A percentile compares a stretch with the other conserved stretches of the same genome.
These are phyloP conservation scores for Zoanthus solanderi DNA, from an alignment of 92 coral and sea anemone genomes.

Conservation along the genomic window DNA sequence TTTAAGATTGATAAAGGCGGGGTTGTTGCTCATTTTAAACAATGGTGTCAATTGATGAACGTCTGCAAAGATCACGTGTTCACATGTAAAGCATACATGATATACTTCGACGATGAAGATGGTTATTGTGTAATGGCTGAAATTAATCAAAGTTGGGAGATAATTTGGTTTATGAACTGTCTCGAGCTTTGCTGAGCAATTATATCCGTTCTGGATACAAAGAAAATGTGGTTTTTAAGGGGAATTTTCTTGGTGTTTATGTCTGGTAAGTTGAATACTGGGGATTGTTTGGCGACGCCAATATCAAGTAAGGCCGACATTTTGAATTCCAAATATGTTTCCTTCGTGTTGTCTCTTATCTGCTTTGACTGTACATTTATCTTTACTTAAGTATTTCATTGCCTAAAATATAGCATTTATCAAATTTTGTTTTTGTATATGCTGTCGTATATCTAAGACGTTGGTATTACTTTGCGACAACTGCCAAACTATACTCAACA, in stretches of 20 bases:
- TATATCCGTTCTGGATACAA: not conserved
- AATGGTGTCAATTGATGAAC: no score
- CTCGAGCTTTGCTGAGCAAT: not conserved
- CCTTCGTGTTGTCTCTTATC: not conserved
- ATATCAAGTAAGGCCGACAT: conserved; percentile 25
- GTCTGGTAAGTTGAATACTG: conserved; percentile 28
- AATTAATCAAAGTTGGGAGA: not conserved
- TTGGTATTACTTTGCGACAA: no score
- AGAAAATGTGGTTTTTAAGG: conserved; percentile 18
- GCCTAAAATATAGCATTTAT: no score
- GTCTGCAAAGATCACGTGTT: conserved; percentile 1
- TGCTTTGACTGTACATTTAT: not conserved
- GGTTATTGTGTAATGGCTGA: not conserved
- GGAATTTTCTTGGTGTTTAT: not conserved
- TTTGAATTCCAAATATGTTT: conserved; percentile 11
- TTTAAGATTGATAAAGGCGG: no score
- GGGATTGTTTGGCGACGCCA: conserved; percentile 2
- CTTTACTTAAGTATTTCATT: not conserved
- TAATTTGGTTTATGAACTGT: not conserved
- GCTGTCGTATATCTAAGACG: no score
- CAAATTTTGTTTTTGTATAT: no score
- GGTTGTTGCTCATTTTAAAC: no score
- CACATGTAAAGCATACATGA: not conserved
- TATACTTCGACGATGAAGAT: not conserved
- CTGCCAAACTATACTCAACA: no score